phyloP scores from a whole-genome alignment of 2,888 invertebrate genomes.

The Synergus gifuensis region DNA sequence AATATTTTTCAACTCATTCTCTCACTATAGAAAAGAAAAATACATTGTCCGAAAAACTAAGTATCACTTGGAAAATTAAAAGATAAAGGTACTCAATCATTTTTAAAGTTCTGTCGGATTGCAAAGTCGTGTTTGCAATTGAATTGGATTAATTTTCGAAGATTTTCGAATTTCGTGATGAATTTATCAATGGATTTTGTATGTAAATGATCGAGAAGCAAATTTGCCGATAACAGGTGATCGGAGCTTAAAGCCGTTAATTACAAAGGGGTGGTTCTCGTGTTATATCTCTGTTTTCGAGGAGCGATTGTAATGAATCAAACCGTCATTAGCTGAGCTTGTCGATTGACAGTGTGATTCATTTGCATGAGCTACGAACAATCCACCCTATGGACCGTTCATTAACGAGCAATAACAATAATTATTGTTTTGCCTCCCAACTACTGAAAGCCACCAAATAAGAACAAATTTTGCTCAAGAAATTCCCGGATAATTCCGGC shows the following conservation, averaged over 20 bases:
- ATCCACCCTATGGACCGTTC: constrained; percentile 25
- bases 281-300: constrained; percentile 13
- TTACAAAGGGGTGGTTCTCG: constrained; percentile 13
- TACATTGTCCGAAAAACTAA: too few relatives aligned
- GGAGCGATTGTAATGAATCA: constrained; percentile 41
- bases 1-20: too few relatives aligned
- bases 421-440: background rate
- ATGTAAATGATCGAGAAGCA: constrained; percentile 3
- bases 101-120: too few relatives aligned
- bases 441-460: background rate
- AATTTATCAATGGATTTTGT: background rate
- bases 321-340: constrained; percentile 42
- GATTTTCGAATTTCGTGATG: background rate
- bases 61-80: too few relatives aligned
- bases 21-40: too few relatives aligned
- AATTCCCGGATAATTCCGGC: background rate
- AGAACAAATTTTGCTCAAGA: background rate
- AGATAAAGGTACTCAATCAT: too few relatives aligned
- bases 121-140: too few relatives aligned
- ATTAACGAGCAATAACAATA: constrained; percentile 25
- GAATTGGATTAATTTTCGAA: background rate
- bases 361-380: constrained; percentile 27
- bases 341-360: constrained; percentile 39
- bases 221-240: constrained; percentile 36
- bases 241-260: constrained; percentile 41